Evolutionary conservation across 1,140 invertebrate genomes (phyloP), one percentile per base, ranked within the genome.

Genomic region (Drosophila biarmipes): DNA sequence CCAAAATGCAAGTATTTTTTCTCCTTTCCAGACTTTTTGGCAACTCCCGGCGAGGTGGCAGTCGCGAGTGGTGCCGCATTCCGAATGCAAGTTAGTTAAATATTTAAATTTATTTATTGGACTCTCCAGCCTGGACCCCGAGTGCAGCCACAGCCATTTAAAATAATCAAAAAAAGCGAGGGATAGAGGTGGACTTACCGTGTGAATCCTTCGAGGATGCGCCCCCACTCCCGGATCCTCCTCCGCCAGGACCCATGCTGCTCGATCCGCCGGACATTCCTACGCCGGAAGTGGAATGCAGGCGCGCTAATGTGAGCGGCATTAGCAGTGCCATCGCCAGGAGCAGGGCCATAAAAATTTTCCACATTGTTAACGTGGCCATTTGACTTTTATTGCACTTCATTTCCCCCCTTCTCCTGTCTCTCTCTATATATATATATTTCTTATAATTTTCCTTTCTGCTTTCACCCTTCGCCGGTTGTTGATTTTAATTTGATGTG

Each of bases 351-450:
- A 91, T 91, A 90, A 90, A 91, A 91, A 91, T 91, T 82, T 86
- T 90, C 81, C 85, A 86, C 85, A 91, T 91, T 86, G 81, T 91
- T 91, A 91, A 81, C 89, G 84, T 91, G 85, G 78, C 82, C 84
- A 91, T 91, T 91, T 89, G 84, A 91, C 85, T 90, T 90, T 90
- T 90, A 90, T 90, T 90, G 80, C 86, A 90, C 85, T 90, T 90
- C 73, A 80, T 90, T 82, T 89, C 73, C 56, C 48, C 24, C 5
- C 12, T 29, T 64, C 43, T 53, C 35, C 43, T 55, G 54, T 56
- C 29, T 46, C 14, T 62, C 43, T 75, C 4, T 49, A 21, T 45
- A 45, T 43, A 48, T 46, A 46, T 46, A 27, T 49, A 11, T 49
- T 63, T 69, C 59, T 62, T 56, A 69, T 77, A 78, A 69, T 84